A percentile compares a stretch with the other conserved stretches of the same genome.
Evolutionary conservation across 2,888 invertebrate species (phyloP).

Genomic region (Dynastes maya): DNA sequence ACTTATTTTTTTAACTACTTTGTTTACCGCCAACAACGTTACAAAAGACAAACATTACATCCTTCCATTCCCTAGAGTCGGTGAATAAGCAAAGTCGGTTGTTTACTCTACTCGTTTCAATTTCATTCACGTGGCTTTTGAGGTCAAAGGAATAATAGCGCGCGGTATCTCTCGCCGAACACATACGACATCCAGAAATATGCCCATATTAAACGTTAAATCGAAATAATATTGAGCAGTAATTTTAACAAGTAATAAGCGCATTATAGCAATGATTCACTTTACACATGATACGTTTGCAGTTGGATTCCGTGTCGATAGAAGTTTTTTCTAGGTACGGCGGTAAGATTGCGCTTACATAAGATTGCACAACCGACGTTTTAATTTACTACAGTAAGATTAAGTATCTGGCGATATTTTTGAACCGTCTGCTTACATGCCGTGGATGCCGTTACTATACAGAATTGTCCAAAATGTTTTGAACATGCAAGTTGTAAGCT

Average conservation of each 20-base stretch:
- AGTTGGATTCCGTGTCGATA: background rate
- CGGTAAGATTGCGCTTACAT: background rate
- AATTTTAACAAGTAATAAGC: background rate
- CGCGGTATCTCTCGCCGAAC: background rate
- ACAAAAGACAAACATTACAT: constrained; percentile 20
- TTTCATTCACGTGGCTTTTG: constrained; percentile 32
- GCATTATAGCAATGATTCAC: background rate
- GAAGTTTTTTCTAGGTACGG: background rate
- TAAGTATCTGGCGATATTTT: constrained; percentile 1
- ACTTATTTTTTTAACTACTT: constrained; percentile 11
- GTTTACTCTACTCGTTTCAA: constrained; percentile 17
- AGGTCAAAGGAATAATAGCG: constrained; percentile 22
- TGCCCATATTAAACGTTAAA: background rate
- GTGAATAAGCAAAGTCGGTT: background rate
- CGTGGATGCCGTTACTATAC: constrained; percentile 13
- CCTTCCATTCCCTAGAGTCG: background rate
- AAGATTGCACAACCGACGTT: constrained; percentile 28
- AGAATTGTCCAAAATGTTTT: background rate
- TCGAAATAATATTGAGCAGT: background rate
- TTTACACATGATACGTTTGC: background rate
- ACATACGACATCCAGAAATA: background rate
- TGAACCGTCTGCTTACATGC: background rate
- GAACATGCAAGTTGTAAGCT: too few species aligned
- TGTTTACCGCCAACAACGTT: background rate
- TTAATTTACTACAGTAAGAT: constrained; percentile 5